Percentiles rank a stretch among this genome's conserved stretches.
These are phyloP conservation scores for Eospalax fontanierii DNA, from an alignment of 2,797 vertebrate species.

Conservation along the genomic window DNA sequence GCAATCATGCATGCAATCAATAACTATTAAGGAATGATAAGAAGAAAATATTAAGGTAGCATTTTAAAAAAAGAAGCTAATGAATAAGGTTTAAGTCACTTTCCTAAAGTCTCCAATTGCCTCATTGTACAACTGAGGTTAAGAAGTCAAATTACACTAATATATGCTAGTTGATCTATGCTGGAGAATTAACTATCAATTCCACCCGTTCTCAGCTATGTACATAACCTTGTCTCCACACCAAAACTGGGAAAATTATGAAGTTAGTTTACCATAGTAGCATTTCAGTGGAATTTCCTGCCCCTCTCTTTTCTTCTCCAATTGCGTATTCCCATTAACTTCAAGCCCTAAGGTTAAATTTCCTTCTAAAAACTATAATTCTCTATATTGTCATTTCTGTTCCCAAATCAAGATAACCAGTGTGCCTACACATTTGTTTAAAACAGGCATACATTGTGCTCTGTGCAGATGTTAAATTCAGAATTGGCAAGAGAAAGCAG, in stretches of 20 bases:
- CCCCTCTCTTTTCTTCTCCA: neutral
- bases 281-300: neutral
- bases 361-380: conserved; percentile 67
- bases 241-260: conserved; percentile 23
- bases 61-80: conserved; percentile 38
- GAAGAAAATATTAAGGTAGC: conserved; percentile 64
- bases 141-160: conserved; percentile 35
- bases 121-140: neutral
- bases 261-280: conserved; percentile 23
- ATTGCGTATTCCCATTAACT: conserved; percentile 43
- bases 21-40: conserved; percentile 65
- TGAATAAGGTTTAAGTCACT: conserved; percentile 7
- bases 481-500: conserved; percentile 63
- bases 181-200: neutral
- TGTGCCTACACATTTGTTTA: conserved; percentile 77
- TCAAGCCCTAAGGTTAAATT: conserved; percentile 59
- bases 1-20: conserved; percentile 33
- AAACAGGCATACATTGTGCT: conserved; percentile 69
- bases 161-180: neutral
- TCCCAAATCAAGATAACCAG: conserved; percentile 61
- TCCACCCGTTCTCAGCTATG: neutral
- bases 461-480: conserved; percentile 77
- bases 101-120: conserved; percentile 31
- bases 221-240: neutral
- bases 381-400: conserved; percentile 54